A percentile compares a stretch with the other conserved stretches of the same genome.
phyloP scores from a whole-genome alignment of 2,888 invertebrate species.

The Conus canariensis region DNA sequence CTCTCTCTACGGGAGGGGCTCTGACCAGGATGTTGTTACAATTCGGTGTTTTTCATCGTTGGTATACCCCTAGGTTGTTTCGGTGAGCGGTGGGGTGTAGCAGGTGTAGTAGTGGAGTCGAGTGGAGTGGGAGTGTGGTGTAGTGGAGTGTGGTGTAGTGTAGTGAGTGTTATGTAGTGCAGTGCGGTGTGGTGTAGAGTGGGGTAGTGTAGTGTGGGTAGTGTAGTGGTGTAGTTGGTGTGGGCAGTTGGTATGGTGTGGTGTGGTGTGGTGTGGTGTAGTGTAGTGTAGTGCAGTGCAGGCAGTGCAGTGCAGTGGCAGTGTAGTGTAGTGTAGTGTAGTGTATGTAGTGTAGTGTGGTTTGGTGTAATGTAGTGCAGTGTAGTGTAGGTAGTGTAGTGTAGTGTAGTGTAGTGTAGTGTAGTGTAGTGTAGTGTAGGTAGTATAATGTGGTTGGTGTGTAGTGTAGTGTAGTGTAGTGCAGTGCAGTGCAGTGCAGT shows the following conservation, averaged over 20 bases:
- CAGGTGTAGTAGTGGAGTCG: background rate
- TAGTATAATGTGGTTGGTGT: background rate
- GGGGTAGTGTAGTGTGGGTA: background rate
- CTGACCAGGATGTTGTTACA: constrained; percentile 20
- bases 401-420: background rate
- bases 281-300: background rate
- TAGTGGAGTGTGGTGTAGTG: background rate
- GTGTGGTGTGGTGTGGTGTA: background rate
- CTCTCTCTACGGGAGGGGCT: background rate
- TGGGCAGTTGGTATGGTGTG: background rate
- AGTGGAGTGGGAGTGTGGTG: too few species aligned
- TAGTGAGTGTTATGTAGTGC: background rate
- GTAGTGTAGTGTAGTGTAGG: background rate
- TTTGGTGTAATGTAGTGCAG: background rate
- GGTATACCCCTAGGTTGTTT: background rate
- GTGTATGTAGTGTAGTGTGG: background rate
- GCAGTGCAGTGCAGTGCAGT: background rate
- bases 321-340: background rate
- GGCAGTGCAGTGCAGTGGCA: background rate
- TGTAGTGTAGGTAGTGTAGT: background rate
- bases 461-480: background rate
- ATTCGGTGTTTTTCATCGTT: constrained; percentile 23
- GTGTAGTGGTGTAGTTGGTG: background rate
- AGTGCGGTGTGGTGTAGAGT: background rate
- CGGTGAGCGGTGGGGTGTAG: background rate